A percentile compares a stretch with the other conserved stretches of the same genome.
Conservation (phyloP, 2,888 invertebrate species). For the Melolontha melolontha region DNA sequence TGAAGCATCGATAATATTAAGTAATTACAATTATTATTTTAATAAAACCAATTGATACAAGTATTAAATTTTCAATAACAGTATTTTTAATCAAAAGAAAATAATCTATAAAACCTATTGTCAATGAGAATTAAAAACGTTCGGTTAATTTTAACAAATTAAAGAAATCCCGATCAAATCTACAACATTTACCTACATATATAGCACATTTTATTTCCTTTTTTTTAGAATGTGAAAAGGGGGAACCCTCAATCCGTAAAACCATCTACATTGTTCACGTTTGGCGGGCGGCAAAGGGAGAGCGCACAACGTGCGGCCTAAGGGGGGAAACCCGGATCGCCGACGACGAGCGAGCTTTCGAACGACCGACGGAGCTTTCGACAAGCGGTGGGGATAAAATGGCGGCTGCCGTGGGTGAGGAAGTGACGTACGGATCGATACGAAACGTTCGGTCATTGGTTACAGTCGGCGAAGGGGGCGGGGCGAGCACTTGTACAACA, state of each 20-base stretch:
- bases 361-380: slow-evolving; percentile 48
- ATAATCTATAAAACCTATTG: no score
- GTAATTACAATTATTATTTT: no score
- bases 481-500: slow-evolving; percentile 57
- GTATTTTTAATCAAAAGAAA: no score
- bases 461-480: slow-evolving; percentile 57
- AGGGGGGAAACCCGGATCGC: slow-evolving; percentile 27
- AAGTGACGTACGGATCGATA: slow-evolving; percentile 66
- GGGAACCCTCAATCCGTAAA: slow-evolving; percentile 51
- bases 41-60: no score
- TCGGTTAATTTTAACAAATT: neutral
- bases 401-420: slow-evolving; percentile 62
- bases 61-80: no score
- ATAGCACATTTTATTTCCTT: slow-evolving; percentile 18
- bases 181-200: slow-evolving; percentile 48
- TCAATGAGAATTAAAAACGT: no score
- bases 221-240: slow-evolving; percentile 41
- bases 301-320: slow-evolving; percentile 6
- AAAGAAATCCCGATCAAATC: slow-evolving; percentile 17
- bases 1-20: no score
- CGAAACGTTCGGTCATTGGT: slow-evolving; percentile 62
- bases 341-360: slow-evolving; percentile 30
- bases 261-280: slow-evolving; percentile 55
- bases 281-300: slow-evolving; percentile 18
- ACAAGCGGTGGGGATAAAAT: slow-evolving; percentile 60